phyloP scores from a whole-genome alignment of 2,888 invertebrate species.

The Apamea sordens region DNA sequence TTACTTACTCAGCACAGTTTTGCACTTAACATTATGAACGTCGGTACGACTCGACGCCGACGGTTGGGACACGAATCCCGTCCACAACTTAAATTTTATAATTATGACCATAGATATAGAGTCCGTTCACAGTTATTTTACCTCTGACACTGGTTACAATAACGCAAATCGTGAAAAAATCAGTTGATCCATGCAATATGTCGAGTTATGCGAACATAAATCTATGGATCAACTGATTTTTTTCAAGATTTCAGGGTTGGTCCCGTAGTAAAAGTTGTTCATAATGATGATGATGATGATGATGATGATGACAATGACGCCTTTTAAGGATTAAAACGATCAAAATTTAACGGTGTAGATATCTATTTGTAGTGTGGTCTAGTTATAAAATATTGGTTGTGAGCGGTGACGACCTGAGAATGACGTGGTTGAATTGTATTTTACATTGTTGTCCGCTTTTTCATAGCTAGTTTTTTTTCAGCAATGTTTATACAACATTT shows the following conservation, averaged over 20 bases:
- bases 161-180: no score
- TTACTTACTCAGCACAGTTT: neutral
- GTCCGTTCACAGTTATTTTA: neutral
- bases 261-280: no score
- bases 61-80: neutral
- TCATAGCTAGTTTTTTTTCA: neutral
- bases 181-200: no score
- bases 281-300: no score
- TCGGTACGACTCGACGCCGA: neutral
- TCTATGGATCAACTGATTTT: no score
- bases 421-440: constrained; percentile 42
- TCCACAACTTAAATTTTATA: neutral
- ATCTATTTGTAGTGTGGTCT: neutral
- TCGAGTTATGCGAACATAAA: no score
- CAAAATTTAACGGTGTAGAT: neutral
- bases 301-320: no score
- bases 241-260: no score
- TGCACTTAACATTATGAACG: neutral
- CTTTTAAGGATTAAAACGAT: no score
- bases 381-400: constrained; percentile 47
- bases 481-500: neutral
- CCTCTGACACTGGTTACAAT: neutral
- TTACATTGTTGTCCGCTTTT: constrained; percentile 27
- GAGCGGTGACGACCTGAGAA: constrained; percentile 34
- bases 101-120: neutral